These are phyloP conservation scores for Apodemia mormo DNA, from an alignment of 2,888 invertebrate species.

Conservation along the genomic window DNA sequence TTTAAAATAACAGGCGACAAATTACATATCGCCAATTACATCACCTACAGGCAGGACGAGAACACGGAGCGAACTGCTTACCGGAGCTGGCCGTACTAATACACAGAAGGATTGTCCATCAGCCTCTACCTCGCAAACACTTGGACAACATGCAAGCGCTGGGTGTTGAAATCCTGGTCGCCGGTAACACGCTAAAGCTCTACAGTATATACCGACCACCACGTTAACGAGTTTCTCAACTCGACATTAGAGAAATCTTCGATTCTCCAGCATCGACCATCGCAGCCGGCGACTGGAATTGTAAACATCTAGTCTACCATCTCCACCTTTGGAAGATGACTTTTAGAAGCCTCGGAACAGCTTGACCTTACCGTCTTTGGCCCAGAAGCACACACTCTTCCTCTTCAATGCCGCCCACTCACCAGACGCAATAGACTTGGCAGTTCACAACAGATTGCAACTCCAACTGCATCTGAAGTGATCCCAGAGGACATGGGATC, in stretches of 20 bases:
- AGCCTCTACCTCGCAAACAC: background rate
- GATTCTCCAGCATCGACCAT: background rate
- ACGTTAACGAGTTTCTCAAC: too few relatives aligned
- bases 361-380: background rate
- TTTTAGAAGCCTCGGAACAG: background rate
- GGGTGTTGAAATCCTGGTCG: background rate
- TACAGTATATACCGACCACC: background rate
- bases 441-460: background rate
- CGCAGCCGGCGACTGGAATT: conserved; percentile 14
- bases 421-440: too few relatives aligned
- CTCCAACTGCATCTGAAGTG: background rate
- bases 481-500: background rate
- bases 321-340: background rate
- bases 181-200: background rate
- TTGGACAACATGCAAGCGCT: background rate
- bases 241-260: background rate
- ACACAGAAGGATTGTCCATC: background rate
- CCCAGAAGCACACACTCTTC: background rate
- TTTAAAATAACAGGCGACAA: background rate
- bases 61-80: background rate
- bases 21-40: background rate
- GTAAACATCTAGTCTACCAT: background rate
- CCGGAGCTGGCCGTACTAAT: background rate
- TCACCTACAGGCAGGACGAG: background rate
- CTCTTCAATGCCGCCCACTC: too few relatives aligned